A percentile compares a stretch with the other conserved stretches of the same genome.
Conservation (phyloP, 2,113 vertebrate species). For the Perca flavescens region DNA sequence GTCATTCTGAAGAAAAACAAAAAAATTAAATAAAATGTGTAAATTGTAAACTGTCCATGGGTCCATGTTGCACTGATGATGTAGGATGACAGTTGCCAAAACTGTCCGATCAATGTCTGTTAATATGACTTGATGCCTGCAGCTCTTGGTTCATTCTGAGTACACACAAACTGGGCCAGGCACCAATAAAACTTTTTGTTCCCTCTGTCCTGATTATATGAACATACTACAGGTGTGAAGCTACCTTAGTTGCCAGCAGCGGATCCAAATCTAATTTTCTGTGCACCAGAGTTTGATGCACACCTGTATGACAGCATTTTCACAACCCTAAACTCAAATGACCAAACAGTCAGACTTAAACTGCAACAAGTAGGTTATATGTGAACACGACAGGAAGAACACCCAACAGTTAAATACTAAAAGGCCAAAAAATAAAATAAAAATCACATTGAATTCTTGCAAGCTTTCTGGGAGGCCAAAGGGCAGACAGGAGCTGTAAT, state of each 20-base stretch:
- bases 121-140: not conserved
- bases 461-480: slow-evolving; percentile 18
- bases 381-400: not conserved
- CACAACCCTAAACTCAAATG: not conserved
- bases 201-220: too few relatives aligned
- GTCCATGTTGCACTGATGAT: too few relatives aligned
- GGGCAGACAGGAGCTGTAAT: not conserved
- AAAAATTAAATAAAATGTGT: not conserved
- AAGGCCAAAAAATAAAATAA: not conserved
- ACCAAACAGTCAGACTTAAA: not conserved
- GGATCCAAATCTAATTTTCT: not conserved
- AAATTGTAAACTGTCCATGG: not conserved
- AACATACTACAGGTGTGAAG: not conserved
- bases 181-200: not conserved
- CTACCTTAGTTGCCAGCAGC: not conserved
- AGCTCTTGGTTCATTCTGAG: not conserved
- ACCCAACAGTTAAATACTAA: slow-evolving; percentile 14
- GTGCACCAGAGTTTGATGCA: not conserved
- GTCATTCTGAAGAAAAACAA: not conserved
- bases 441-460: slow-evolving; percentile 16
- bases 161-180: not conserved
- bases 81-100: not conserved
- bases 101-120: not conserved
- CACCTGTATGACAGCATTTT: not conserved
- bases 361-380: not conserved